These are phyloP conservation scores for Anoplopoma fimbria DNA, from an alignment of 2,113 vertebrate genomes.

Conservation along the genomic window DNA sequence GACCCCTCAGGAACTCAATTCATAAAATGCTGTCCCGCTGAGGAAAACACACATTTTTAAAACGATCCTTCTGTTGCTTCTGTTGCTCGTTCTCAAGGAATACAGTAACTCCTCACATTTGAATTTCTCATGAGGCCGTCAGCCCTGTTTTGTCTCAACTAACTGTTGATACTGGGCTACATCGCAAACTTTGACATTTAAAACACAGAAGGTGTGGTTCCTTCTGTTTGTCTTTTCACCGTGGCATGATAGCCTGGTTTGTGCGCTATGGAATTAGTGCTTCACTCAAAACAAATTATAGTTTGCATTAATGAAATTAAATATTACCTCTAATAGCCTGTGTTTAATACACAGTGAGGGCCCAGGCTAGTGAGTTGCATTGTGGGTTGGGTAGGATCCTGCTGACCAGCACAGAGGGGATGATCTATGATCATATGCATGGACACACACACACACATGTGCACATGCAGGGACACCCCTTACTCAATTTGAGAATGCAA, in stretches of 20 bases:
- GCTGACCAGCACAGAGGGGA: too few relatives aligned
- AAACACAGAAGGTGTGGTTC: not conserved
- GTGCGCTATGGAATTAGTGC: not conserved
- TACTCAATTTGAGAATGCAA: too few relatives aligned
- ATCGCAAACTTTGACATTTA: not conserved
- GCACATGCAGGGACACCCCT: too few relatives aligned
- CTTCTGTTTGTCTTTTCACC: not conserved
- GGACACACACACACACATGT: too few relatives aligned
- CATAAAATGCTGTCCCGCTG: constrained; percentile 7
- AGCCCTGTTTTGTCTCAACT: not conserved
- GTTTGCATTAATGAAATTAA: not conserved
- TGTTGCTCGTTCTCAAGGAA: not conserved
- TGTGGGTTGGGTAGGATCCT: not conserved
- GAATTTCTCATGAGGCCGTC: not conserved
- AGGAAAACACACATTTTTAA: constrained; percentile 16
- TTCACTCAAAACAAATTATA: not conserved
- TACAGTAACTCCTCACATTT: not conserved
- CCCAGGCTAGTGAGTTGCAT: not conserved
- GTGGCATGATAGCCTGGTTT: too few relatives aligned
- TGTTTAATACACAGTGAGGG: too few relatives aligned
- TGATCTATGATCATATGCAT: too few relatives aligned
- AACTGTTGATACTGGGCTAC: not conserved
- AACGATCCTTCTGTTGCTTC: not conserved
- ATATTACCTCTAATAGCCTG: too few relatives aligned
- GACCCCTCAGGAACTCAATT: constrained; percentile 20